Percentiles rank a stretch among this genome's conserved stretches.
Conservation (phyloP, 2,888 invertebrate species). For the Griposia aprilina region DNA sequence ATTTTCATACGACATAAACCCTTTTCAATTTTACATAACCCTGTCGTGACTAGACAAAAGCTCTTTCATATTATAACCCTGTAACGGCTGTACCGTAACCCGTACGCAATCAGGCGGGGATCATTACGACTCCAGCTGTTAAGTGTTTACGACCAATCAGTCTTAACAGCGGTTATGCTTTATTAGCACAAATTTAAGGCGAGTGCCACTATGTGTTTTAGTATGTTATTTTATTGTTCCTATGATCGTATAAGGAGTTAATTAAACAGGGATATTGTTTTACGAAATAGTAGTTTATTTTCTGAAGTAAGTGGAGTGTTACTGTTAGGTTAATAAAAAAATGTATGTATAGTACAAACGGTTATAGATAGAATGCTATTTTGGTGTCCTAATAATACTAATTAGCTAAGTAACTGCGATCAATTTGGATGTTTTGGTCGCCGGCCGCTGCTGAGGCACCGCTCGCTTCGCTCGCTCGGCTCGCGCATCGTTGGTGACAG, state of each 20-base stretch:
- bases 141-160: constrained; percentile 54
- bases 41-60: constrained; percentile 20
- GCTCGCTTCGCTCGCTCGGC: no score
- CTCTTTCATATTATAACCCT: constrained; percentile 13
- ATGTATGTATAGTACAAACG: no score
- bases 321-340: neutral
- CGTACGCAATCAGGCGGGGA: constrained; percentile 16
- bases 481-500: no score
- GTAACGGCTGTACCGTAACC: neutral
- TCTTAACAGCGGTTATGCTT: constrained; percentile 34
- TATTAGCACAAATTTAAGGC: constrained; percentile 45
- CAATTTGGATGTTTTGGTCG: no score
- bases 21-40: constrained; percentile 8
- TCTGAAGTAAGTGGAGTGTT: neutral
- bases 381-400: no score
- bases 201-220: constrained; percentile 38
- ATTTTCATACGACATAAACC: constrained; percentile 2
- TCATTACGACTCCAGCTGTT: constrained; percentile 38
- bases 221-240: constrained; percentile 18
- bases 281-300: constrained; percentile 11
- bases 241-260: neutral
- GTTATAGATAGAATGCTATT: no score
- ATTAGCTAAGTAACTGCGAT: no score
- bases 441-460: no score
- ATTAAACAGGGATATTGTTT: constrained; percentile 15